Evolutionary conservation across 1,140 invertebrate species (phyloP), one percentile per base, ranked within the genome.

Genomic region (Dryas iulia): DNA sequence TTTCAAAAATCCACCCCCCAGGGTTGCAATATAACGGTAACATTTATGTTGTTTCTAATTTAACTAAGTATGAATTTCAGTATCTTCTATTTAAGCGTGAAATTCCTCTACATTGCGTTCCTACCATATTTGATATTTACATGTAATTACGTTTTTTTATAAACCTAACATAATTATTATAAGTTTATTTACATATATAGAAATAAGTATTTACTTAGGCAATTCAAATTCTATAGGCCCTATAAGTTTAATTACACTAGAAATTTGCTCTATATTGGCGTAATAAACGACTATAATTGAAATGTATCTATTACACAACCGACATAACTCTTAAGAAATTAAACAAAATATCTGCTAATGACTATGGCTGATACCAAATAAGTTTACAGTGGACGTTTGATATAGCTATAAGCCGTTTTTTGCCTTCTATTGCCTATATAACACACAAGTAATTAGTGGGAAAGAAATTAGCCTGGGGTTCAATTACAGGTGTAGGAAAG

Each of bases 281-380:
- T 60, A 60, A 60, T 8, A 60, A 1, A 11, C 6, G 1, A 47
- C 14, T 60, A 60, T 47, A 23, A 57, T 12, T 8, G 10, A 47
- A 30, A 30, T n/a, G 35, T 60, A 60, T 60, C 28, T 60, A 21
- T 60, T 53, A 60, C 65, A 54, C 28, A 60, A 60, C 28, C 28
- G 18, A 60, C 58, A 59, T 58, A 59, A 47, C 26, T 52, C 14
- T 59, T 60, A 53, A 30, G 18, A 67, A 60, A 54, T 67, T 33
- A 26, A 18, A 54, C 18, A 60, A 66, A 66, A 67, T 60, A 60
- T 39, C 30, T 53, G 18, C 58, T 67, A 67, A 67, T 53, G 65
- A 67, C 52, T 35, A 60, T 60, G 33, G 26, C 24, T 11, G 6
- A 26, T 30, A 25, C 65, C 58, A 26, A 47, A 60, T 60, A 35